Percentiles rank a stretch among this genome's conserved stretches.
Conservation (phyloP, 2,888 invertebrate genomes). For the Calliopum simillimum region DNA sequence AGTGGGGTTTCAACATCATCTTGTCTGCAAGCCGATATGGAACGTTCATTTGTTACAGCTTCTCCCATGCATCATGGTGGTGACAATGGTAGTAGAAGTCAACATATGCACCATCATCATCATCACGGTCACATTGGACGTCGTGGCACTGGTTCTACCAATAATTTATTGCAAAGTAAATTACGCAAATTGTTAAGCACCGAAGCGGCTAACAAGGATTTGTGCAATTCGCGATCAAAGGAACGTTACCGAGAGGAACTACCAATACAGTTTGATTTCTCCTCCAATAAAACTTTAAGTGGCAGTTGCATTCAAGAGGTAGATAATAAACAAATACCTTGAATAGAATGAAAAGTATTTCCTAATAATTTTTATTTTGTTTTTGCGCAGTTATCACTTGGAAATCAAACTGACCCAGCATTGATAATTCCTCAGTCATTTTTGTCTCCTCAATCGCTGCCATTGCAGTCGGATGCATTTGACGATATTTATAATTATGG, state of each 20-base stretch:
- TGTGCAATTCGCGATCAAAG: slow-evolving; percentile 13
- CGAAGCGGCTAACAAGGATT: slow-evolving; percentile 57
- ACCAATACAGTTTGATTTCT: slow-evolving; percentile 28
- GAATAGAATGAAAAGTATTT: too few relatives aligned
- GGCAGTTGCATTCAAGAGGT: slow-evolving; percentile 38
- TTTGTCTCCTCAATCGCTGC: slow-evolving; percentile 61
- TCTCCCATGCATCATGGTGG: slow-evolving; percentile 36
- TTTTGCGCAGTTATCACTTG: background rate
- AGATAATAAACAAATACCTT: background rate
- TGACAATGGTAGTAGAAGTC: slow-evolving; percentile 44
- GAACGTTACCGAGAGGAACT: slow-evolving; percentile 43
- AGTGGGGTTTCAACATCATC: slow-evolving; percentile 43
- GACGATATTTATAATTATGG: slow-evolving; percentile 61
- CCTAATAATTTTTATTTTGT: too few relatives aligned
- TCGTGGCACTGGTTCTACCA: slow-evolving; percentile 65
- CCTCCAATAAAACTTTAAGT: slow-evolving; percentile 15
- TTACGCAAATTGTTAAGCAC: slow-evolving; percentile 80
- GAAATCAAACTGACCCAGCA: slow-evolving; percentile 50
- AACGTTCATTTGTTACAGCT: slow-evolving; percentile 46
- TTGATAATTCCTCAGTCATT: slow-evolving; percentile 53
- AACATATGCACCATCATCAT: slow-evolving; percentile 65
- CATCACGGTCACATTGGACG: slow-evolving; percentile 66
- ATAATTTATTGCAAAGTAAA: slow-evolving; percentile 81
- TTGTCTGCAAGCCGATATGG: slow-evolving; percentile 38
- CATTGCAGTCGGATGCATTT: slow-evolving; percentile 50